Evolutionary conservation across 1,140 invertebrate genomes (phyloP).

Genomic region (Drosophila quadrilineata): DNA sequence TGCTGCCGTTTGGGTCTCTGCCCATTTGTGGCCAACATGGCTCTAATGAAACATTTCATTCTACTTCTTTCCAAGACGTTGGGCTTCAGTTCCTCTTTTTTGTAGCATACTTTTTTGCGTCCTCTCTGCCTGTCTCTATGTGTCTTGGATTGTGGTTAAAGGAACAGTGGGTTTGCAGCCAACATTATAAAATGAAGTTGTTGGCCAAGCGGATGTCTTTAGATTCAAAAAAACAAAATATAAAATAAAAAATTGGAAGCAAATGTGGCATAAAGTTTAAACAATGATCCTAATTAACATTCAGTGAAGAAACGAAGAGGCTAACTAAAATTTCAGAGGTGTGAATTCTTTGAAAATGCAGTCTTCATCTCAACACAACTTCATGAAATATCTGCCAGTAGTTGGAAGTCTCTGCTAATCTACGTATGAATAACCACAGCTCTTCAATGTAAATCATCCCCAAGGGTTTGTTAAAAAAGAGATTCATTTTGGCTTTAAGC

Average conservation of each 20-base stretch:
- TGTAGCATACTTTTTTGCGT: background rate
- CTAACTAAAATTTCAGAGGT: background rate
- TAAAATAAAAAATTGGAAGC: background rate
- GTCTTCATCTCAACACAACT: too few relatives aligned
- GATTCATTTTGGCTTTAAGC: conserved; percentile 11
- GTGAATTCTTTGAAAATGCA: too few relatives aligned
- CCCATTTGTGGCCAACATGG: conserved; percentile 64
- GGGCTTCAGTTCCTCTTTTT: conserved; percentile 35
- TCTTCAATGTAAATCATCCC: background rate
- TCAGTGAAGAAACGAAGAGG: conserved; percentile 31
- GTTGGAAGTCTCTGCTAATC: too few relatives aligned
- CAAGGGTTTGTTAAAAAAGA: background rate
- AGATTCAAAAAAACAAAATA: conserved; percentile 27
- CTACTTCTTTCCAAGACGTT: conserved; percentile 55
- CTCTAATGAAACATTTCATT: conserved; percentile 75
- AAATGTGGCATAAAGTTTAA: conserved; percentile 10
- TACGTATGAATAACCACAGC: too few relatives aligned
- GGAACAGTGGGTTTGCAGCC: conserved; percentile 43
- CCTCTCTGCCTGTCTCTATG: conserved; percentile 12
- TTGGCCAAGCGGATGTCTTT: conserved; percentile 35
- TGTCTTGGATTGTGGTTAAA: conserved; percentile 46
- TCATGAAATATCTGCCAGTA: too few relatives aligned
- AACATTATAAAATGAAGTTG: conserved; percentile 56
- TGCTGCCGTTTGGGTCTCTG: conserved; percentile 15
- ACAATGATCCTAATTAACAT: conserved; percentile 64